Conservation (phyloP, 2,113 vertebrate genomes). For the Perccottus glenii region DNA sequence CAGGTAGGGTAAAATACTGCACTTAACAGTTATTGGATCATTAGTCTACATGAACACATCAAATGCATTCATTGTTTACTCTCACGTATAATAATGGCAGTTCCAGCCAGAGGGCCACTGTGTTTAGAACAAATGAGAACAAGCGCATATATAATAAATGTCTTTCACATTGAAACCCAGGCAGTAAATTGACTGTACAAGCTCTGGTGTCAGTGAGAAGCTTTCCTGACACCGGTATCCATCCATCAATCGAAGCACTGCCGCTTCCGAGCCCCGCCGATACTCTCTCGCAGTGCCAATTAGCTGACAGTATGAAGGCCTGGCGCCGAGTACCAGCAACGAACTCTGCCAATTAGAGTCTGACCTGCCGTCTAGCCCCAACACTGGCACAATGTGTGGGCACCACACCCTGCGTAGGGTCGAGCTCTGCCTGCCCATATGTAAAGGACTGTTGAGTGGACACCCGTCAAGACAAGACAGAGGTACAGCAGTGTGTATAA, state of each 20-base stretch:
- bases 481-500: background rate
- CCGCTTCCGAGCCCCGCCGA: conserved; percentile 22
- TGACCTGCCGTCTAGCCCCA: conserved; percentile 52
- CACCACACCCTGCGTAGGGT: conserved; percentile 54
- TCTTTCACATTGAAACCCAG: conserved; percentile 32
- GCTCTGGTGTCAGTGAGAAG: conserved; percentile 51
- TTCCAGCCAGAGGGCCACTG: conserved; percentile 12
- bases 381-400: conserved; percentile 62
- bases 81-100: background rate
- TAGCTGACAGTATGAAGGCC: conserved; percentile 63
- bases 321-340: conserved; percentile 52
- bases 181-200: conserved; percentile 70
- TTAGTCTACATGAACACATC: background rate
- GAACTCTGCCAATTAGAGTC: conserved; percentile 67
- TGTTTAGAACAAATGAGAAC: conserved; percentile 32
- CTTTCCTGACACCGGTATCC: conserved; percentile 65
- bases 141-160: conserved; percentile 27
- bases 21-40: background rate
- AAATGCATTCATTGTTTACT: conserved; percentile 5
- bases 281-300: conserved; percentile 66
- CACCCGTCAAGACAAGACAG: conserved; percentile 22
- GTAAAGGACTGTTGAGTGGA: conserved; percentile 49
- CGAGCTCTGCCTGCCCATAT: conserved; percentile 30
- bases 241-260: conserved; percentile 67
- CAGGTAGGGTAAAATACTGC: background rate